A percentile compares a stretch with the other conserved stretches of the same genome.
phyloP scores from a whole-genome alignment of 2,797 vertebrate genomes.

The Miichthys miiuy region DNA sequence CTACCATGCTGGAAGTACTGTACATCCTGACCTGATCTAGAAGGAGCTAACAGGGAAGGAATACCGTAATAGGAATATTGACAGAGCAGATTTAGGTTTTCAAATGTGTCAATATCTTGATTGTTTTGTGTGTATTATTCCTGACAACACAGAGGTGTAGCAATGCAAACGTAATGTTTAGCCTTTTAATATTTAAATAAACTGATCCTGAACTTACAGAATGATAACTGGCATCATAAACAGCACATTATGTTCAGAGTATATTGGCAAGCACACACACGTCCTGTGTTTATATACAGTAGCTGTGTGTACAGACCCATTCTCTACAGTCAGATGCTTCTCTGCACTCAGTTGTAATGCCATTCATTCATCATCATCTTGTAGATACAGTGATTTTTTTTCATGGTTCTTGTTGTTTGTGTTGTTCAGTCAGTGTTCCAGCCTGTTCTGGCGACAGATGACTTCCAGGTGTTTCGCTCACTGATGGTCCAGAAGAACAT shows the following conservation, averaged over 20 bases:
- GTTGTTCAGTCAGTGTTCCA: conserved; percentile 90
- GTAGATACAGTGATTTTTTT: not conserved
- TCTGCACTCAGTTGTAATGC: not conserved
- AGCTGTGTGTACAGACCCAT: not conserved
- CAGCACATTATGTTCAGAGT: not conserved
- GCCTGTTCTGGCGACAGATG: conserved; percentile 94
- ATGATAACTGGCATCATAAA: not conserved
- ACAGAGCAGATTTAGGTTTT: not conserved
- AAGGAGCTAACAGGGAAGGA: not conserved
- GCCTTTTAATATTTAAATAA: not conserved
- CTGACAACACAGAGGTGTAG: not conserved
- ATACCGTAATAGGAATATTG: not conserved
- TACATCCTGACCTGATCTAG: conserved; percentile 36
- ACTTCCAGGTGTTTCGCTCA: conserved; percentile 96
- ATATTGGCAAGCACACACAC: not conserved
- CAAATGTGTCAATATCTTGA: not conserved
- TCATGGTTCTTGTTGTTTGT: conserved; percentile 9
- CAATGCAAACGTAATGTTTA: not conserved
- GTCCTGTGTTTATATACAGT: not conserved
- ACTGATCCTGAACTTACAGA: not conserved
- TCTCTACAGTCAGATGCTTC: not conserved
- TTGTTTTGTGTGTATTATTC: not conserved
- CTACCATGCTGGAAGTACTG: not conserved
- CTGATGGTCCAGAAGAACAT: conserved; percentile 99
- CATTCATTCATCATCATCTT: not conserved